These are phyloP conservation scores for Anthrax anthrax DNA, from an alignment of 2,888 invertebrate genomes.

Conservation along the genomic window DNA sequence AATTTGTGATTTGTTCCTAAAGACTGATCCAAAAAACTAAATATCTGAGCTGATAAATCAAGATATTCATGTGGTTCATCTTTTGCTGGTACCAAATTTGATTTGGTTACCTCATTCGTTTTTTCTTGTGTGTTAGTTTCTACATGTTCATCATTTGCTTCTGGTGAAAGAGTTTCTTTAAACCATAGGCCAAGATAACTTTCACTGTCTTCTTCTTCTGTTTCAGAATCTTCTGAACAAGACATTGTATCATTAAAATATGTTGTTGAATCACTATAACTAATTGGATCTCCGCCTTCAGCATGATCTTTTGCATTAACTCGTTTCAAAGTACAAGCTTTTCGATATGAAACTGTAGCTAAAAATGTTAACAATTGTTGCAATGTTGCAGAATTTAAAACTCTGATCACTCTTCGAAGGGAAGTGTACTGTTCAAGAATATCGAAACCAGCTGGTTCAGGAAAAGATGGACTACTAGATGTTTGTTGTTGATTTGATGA, in stretches of 20 bases:
- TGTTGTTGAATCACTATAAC: constrained; percentile 85
- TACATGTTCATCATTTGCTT: constrained; percentile 39
- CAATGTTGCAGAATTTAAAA: constrained; percentile 37
- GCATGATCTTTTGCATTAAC: constrained; percentile 59
- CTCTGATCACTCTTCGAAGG: constrained; percentile 36
- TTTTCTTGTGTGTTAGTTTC: constrained; percentile 42
- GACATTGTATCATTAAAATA: constrained; percentile 90
- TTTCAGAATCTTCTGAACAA: constrained; percentile 80
- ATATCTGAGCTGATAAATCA: constrained; percentile 70
- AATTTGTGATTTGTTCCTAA: constrained; percentile 41
- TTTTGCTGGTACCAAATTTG: constrained; percentile 53
- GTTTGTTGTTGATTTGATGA: constrained; percentile 3
- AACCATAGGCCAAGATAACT: constrained; percentile 69
- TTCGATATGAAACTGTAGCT: constrained; percentile 80
- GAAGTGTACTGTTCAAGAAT: constrained; percentile 34
- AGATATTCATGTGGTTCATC: constrained; percentile 79
- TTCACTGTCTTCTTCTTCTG: constrained; percentile 59
- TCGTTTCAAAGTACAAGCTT: constrained; percentile 72
- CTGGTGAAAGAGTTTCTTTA: constrained; percentile 78
- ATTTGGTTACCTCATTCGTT: constrained; percentile 38
- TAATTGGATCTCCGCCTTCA: constrained; percentile 70
- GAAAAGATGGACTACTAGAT: constrained; percentile 1
- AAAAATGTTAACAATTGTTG: constrained; percentile 66
- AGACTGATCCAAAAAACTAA: constrained; percentile 70
- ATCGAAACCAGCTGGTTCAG: constrained; percentile 33